Percentiles rank a stretch among this genome's conserved stretches.
These are phyloP conservation scores for Danio choprae DNA, from an alignment of 2,797 vertebrate genomes.

Conservation along the genomic window DNA sequence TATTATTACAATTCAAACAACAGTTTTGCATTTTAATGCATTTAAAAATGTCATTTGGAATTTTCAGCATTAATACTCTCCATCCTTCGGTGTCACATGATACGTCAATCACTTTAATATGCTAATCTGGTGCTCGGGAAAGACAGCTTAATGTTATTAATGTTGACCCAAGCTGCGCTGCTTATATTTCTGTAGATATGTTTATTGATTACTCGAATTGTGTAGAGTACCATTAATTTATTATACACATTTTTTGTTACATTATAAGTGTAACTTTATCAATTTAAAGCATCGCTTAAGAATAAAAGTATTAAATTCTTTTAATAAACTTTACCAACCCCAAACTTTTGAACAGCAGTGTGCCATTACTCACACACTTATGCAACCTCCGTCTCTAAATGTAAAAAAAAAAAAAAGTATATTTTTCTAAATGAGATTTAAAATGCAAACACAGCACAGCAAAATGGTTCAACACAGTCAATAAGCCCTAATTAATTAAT, in stretches of 20 bases:
- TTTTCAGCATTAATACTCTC: background rate
- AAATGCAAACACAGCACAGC: background rate
- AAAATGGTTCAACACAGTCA: background rate
- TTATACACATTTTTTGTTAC: too few species aligned
- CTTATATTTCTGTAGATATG: background rate
- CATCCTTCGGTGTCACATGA: background rate
- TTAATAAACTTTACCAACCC: too few species aligned
- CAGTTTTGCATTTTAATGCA: background rate
- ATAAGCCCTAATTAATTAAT: background rate
- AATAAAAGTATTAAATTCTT: too few species aligned
- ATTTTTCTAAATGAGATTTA: too few species aligned
- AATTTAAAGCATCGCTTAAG: too few species aligned
- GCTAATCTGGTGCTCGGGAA: background rate
- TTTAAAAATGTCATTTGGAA: background rate
- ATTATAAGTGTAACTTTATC: too few species aligned
- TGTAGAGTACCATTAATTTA: too few species aligned
- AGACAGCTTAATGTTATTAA: background rate
- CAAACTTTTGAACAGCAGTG: background rate
- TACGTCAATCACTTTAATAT: background rate
- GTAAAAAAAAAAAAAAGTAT: too few species aligned
- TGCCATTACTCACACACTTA: background rate
- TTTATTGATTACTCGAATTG: too few species aligned
- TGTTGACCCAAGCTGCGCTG: background rate
- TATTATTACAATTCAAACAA: background rate
- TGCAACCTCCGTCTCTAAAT: too few species aligned